A percentile compares a stretch with the other conserved stretches of the same genome.
These are phyloP conservation scores for Macrotis lagotis DNA, from an alignment of 2,113 vertebrate genomes.

Conservation along the genomic window DNA sequence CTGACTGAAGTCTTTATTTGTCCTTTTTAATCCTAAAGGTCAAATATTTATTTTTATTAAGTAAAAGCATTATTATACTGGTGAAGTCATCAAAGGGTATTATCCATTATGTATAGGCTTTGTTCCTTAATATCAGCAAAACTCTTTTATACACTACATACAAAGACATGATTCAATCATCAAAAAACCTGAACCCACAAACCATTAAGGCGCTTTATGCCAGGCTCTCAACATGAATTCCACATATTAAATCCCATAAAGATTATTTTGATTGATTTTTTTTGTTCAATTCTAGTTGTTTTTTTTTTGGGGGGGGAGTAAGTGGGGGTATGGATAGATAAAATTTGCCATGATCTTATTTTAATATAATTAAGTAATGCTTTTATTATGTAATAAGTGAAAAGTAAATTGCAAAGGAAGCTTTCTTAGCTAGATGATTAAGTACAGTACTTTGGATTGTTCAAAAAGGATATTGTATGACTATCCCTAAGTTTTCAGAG, in stretches of 20 bases:
- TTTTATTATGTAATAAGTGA: conserved; percentile 14
- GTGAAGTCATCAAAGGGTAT: not conserved
- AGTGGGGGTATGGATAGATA: conserved; percentile 35
- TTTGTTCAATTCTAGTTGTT: conserved; percentile 30
- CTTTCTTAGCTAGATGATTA: conserved; percentile 44
- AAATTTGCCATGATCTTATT: conserved; percentile 26
- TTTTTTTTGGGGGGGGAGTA: conserved; percentile 31
- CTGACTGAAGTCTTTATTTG: not conserved
- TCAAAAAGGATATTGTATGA: conserved; percentile 45
- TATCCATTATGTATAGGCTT: not conserved
- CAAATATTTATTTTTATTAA: not conserved
- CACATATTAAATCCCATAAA: not conserved
- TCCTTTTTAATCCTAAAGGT: not conserved
- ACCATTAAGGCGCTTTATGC: not conserved
- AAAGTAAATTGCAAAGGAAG: conserved; percentile 43
- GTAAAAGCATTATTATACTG: not conserved
- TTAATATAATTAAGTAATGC: conserved; percentile 44
- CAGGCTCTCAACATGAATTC: not conserved
- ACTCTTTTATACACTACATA: not conserved
- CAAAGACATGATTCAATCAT: not conserved
- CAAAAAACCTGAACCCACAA: not conserved
- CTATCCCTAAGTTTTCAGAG: conserved; percentile 6
- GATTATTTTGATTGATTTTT: conserved; percentile 10
- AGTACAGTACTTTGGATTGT: conserved; percentile 54
- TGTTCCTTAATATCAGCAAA: not conserved